phyloP scores from a whole-genome alignment of 1,140 invertebrate species.

The Drosophila burlai region DNA sequence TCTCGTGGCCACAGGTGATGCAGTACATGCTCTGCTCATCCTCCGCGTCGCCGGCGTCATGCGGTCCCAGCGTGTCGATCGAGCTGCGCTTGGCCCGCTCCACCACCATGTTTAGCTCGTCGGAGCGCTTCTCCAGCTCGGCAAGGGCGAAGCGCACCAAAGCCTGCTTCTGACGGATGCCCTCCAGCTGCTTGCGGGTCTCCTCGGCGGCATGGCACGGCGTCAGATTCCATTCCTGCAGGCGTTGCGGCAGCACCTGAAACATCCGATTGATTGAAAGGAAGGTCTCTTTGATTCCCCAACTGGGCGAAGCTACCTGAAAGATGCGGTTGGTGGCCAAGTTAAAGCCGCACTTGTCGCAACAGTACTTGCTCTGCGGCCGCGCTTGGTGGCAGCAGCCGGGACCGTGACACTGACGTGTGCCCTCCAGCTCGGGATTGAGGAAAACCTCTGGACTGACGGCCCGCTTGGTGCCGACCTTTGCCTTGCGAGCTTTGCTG shows the following conservation, averaged over 20 bases:
- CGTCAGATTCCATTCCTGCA: slow-evolving; percentile 97
- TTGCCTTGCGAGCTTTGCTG: slow-evolving; percentile 73
- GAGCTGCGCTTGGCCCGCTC: slow-evolving; percentile 90
- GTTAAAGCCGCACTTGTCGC: slow-evolving; percentile 96
- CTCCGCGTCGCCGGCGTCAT: slow-evolving; percentile 87
- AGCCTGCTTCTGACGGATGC: slow-evolving; percentile 91
- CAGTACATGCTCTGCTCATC: slow-evolving; percentile 96
- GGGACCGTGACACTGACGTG: slow-evolving; percentile 96
- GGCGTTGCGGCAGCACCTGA: slow-evolving; percentile 93
- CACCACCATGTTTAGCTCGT: slow-evolving; percentile 93
- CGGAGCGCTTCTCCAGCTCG: slow-evolving; percentile 91
- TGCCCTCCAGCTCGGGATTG: slow-evolving; percentile 85
- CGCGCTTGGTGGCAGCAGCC: slow-evolving; percentile 92
- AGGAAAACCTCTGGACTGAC: slow-evolving; percentile 87
- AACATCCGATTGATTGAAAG: background rate
- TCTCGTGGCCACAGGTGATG: slow-evolving; percentile 98
- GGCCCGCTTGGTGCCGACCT: slow-evolving; percentile 84
- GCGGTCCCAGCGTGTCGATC: slow-evolving; percentile 87
- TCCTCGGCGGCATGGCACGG: slow-evolving; percentile 94
- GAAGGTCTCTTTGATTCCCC: slow-evolving; percentile 74
- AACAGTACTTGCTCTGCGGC: slow-evolving; percentile 97
- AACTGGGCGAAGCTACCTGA: slow-evolving; percentile 84
- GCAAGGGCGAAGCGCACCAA: slow-evolving; percentile 91
- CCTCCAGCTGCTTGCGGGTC: slow-evolving; percentile 93
- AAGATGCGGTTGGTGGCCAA: slow-evolving; percentile 95